Evolutionary conservation across 2,888 invertebrate species (phyloP), one percentile per base, ranked within the genome.

Genomic region (Gastracanthus pulcherrimus): DNA sequence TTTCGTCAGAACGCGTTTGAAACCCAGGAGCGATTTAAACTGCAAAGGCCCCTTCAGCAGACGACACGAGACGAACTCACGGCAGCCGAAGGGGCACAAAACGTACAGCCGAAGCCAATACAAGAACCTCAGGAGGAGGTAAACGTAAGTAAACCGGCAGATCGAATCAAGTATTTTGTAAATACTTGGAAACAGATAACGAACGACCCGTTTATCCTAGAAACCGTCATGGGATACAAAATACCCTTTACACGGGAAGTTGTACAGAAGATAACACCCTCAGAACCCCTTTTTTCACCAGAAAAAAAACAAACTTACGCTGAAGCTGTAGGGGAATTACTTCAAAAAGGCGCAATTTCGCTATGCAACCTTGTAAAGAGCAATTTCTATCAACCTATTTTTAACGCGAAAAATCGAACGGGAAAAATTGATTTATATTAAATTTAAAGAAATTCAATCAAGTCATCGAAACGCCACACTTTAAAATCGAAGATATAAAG

Each of bases 321-420:
- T 13, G 11, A 31, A 0, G 1, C 29, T 0, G 34, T 76, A 2
- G 9, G 13, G 2, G 67, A 55, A 19, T 23, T 48, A 45, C 9
- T 48, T 13, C 5, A 34, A 23, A 78, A 70, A 31, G 48, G 26
- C 2, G 45, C 70, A 9, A 62, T 70, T 13, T 60, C 19, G 31
- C 23, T 0, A 58, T 72, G 9, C n/a, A 7, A 16, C 11, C 41
- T 3, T 58, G 31, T 2, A 41, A 34, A n/a, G 23, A 2, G 3
- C 60, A 77, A 48, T 77, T 66, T 48, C 5, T 79, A 29, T 58
- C 70, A 31, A 34, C 78, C 13, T 76, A 81, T 76, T 82, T 82
- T 62, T 60, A 78, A 11, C 62, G 77, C 11, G 6, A 26, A 3
- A 82, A 82, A 29, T 41, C 76, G 5, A 64, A 81, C 48, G 72